Percentiles rank a stretch among this genome's conserved stretches.
Evolutionary conservation across 2,797 vertebrate genomes (phyloP).

Genomic region (Etheostoma nigrum): DNA sequence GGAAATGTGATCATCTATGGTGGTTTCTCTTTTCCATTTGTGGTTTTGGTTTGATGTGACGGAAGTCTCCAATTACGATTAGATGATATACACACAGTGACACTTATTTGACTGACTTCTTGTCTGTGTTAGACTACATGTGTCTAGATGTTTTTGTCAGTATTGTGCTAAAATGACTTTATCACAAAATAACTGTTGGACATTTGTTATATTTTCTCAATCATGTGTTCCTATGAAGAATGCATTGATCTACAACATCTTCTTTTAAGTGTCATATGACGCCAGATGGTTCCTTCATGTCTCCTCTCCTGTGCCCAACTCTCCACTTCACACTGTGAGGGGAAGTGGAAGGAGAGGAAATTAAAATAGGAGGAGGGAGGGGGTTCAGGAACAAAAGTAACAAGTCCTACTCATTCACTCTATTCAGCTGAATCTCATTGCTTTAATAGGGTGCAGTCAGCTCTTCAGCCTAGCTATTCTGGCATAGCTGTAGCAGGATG

Average conservation of each 20-base stretch:
- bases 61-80: conserved; percentile 2
- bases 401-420: conserved; percentile 52
- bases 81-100: conserved; percentile 3
- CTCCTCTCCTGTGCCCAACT: conserved; percentile 23
- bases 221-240: neutral
- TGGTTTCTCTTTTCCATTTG: conserved; percentile 20
- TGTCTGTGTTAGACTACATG: neutral
- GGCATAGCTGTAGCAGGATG: conserved; percentile 58
- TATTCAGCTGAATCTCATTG: conserved; percentile 56
- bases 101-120: conserved; percentile 1
- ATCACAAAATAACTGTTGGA: conserved; percentile 4
- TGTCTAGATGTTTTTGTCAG: neutral
- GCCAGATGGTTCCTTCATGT: conserved; percentile 1
- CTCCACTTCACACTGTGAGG: conserved; percentile 24
- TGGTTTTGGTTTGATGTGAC: conserved; percentile 12
- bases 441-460: conserved; percentile 55
- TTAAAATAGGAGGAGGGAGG: conserved; percentile 26
- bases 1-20: conserved; percentile 23
- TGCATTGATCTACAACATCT: conserved; percentile 18
- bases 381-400: conserved; percentile 55
- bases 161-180: neutral
- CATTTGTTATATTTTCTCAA: neutral
- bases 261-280: conserved; percentile 20
- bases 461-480: conserved; percentile 54
- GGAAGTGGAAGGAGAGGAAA: conserved; percentile 52